Base-by-base conservation (phyloP, 2,888 invertebrate genomes). In the Antheraea assamensis region DNA sequence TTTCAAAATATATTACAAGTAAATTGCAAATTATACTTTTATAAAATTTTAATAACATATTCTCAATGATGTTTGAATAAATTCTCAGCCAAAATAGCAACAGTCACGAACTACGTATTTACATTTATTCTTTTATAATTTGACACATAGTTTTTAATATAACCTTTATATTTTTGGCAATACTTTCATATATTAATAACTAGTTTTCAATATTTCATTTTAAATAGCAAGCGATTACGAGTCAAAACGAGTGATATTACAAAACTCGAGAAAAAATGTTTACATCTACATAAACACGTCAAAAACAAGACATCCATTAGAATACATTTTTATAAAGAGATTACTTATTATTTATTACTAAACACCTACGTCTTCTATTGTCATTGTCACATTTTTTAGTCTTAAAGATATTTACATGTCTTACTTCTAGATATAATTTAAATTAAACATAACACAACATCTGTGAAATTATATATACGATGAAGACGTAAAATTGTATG, bases 101-200 rank as follows among this genome's bases (percentile, higher is more conserved):
- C 72, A 76, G 61, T 78, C 78, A 81, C 79, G 75, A 75, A 73
- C 90, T 90, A 90, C 86, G 73, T 92, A 92, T 92, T 88, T 92
- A 92, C 92, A 92, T 70, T 78, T 87, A 85, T 76, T 83, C 79
- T 79, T 83, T 82, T 80, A 85, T 91, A 92, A 92, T 92, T 92
- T 92, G 92, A 92, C 92, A 82, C 82, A 88, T 85, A 90, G 91
- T 90, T 87, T 79, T 77, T 31, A 78, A 78, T 71, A 75, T 74
- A 77, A 75, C 42, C 73, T 75, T 52, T 47, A 74, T 73, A 73
- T 64, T 66, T 42, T 49, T 58, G 74, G 35, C 77, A n/a, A 58
- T 13, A 13, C 52, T 3, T 49, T 15, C 49, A 49, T 49, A 4
- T 49, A 49, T 55, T n/a, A 3, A 58, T n/a, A 8, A 13, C 58